Percentiles rank a stretch among this genome's conserved stretches.
Evolutionary conservation across 2,888 invertebrate genomes (phyloP).

Genomic region (Trichogramma evanescens): DNA sequence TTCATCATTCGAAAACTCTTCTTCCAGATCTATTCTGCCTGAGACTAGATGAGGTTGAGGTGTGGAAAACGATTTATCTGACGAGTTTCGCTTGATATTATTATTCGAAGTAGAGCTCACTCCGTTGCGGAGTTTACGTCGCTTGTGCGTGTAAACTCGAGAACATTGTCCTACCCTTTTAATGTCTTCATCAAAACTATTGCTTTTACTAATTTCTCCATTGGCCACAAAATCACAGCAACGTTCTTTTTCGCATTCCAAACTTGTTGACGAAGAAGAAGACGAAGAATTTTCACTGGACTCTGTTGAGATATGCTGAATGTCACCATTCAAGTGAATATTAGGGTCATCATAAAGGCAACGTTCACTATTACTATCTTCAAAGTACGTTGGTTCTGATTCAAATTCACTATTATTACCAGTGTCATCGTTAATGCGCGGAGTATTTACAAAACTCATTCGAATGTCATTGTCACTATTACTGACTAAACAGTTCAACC

Average conservation of each 20-base stretch:
- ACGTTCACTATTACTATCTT: conserved; percentile 12
- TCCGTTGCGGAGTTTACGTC: conserved; percentile 33
- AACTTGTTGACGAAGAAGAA: conserved; percentile 7
- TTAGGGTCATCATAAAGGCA: conserved; percentile 16
- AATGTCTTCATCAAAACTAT: conserved; percentile 19
- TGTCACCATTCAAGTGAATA: no score
- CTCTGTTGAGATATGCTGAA: no score
- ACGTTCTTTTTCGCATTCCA: not conserved
- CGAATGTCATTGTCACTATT: conserved; percentile 19
- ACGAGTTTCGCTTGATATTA: conserved; percentile 19
- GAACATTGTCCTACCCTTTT: conserved; percentile 37
- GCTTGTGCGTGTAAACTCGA: conserved; percentile 42
- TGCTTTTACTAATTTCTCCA: conserved; percentile 12
- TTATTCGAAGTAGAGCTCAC: conserved; percentile 21
- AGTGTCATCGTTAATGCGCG: conserved; percentile 15
- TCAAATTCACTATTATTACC: conserved; percentile 22
- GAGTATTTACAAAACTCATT: conserved; percentile 20
- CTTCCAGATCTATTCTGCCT: conserved; percentile 38
- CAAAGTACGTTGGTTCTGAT: conserved; percentile 19
- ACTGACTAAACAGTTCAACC: conserved; percentile 13
- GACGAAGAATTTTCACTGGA: conserved; percentile 2
- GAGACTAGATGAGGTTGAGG: conserved; percentile 27
- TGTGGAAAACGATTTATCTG: conserved; percentile 12
- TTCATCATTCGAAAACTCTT: conserved; percentile 32
- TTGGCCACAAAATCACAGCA: conserved; percentile 34